A percentile compares a stretch with the other conserved stretches of the same genome.
These are phyloP conservation scores for Loriculus beryllinus DNA, from an alignment of 2,797 vertebrate species.

Conservation along the genomic window DNA sequence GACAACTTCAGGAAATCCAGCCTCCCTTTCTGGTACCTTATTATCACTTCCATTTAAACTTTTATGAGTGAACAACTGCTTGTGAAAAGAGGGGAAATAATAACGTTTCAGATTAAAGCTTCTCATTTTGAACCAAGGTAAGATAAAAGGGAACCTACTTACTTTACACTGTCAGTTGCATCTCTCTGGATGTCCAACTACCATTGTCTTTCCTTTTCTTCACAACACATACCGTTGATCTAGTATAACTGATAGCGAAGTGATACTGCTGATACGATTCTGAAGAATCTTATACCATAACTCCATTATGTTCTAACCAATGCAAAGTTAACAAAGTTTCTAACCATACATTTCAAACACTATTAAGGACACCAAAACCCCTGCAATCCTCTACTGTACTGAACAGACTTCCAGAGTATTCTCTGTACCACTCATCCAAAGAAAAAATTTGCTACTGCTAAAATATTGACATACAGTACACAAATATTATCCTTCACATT, in stretches of 20 bases:
- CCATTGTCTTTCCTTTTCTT: not conserved
- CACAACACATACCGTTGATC: not conserved
- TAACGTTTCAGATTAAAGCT: constrained; percentile 3
- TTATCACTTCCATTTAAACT: not conserved
- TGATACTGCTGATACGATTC: not conserved
- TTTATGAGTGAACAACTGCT: not conserved
- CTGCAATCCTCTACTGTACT: not conserved
- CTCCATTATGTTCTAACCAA: not conserved
- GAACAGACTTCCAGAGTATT: not conserved
- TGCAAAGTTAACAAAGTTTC: not conserved
- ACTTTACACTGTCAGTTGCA: not conserved
- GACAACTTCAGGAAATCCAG: not conserved
- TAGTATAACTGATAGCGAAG: not conserved
- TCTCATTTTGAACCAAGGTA: constrained; percentile 22
- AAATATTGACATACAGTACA: constrained; percentile 47
- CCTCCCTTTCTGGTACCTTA: not conserved
- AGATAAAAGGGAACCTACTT: not conserved
- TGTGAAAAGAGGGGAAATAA: not conserved
- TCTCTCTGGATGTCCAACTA: not conserved
- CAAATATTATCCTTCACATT: constrained; percentile 61
- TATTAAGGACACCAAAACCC: not conserved
- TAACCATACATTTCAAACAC: not conserved
- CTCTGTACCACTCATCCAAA: not conserved
- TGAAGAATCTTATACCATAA: not conserved
- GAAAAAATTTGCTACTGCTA: constrained; percentile 5